Base-by-base conservation (phyloP, 2,113 vertebrate species). In the Gallinago media region DNA sequence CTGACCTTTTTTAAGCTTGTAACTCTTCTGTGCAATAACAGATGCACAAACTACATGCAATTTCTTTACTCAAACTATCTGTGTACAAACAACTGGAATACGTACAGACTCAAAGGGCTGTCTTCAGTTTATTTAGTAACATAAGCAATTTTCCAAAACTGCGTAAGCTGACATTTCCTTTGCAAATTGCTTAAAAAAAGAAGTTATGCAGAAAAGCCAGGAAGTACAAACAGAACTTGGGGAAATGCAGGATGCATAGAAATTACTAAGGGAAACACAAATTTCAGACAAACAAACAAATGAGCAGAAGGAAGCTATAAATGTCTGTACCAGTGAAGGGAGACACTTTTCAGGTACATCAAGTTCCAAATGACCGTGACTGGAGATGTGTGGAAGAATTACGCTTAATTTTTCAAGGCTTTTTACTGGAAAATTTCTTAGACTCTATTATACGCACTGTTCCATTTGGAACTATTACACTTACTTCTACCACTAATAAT, bases 291-390 rank as follows among this genome's bases (percentile, higher is more conserved):
- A 85, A 89, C 65, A 80, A 95, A 94, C 65, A 89, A 72, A 88
- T 0, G 2, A 87, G 70, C 44, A 95, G 36, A 88, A 47, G n/a
- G 56, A 80, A 91, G 74, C 40, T 58, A 36, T 20, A 61, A 1
- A 84, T 40, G 66, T 68, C 73, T 82, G 66, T 32, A 85, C 8
- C 62, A 94, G 36, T 15, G 50, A 94, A 92, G 66, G 62, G 62
- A 97, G 93, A 94, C 84, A 91, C 85, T 96, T 72, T 47, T 73
- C 77, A 95, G 80, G 78, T 32, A 92, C 78, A 80, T 95, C 47
- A 91, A 95, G 62, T 79, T 75, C 81, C 20, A 2, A 82, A 76
- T 79, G 71, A 88, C 84, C 89, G 59, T 67, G 81, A 91, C 77
- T 67, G 72, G 25, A 17, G 31, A 71, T 34, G 13, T 44, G 27